Conservation (phyloP, 2,888 invertebrate genomes). For the Marronus borbonicus region DNA sequence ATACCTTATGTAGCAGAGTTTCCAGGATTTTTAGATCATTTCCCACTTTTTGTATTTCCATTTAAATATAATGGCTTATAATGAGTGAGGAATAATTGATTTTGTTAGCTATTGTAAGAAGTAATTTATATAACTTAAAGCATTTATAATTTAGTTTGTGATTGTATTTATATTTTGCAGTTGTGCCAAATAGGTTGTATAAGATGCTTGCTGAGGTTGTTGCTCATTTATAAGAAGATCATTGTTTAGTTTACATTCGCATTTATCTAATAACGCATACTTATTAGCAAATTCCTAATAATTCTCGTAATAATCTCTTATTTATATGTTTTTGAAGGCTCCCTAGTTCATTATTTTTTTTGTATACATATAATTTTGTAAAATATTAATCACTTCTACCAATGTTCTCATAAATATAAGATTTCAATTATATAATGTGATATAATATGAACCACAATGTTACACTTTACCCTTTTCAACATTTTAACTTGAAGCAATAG, state of each 20-base stretch:
- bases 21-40: too few species aligned
- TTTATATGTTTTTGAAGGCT: neutral
- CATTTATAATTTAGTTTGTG: slow-evolving; percentile 28
- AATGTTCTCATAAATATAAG: slow-evolving; percentile 22
- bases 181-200: slow-evolving; percentile 51
- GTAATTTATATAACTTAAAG: slow-evolving; percentile 31
- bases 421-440: slow-evolving; percentile 44
- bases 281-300: slow-evolving; percentile 8
- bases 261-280: slow-evolving; percentile 35
- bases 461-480: slow-evolving; percentile 33
- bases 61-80: too few species aligned
- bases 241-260: slow-evolving; percentile 25
- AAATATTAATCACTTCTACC: slow-evolving; percentile 34
- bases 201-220: slow-evolving; percentile 36
- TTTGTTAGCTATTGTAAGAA: slow-evolving; percentile 24
- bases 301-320: slow-evolving; percentile 22
- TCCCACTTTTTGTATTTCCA: too few species aligned
- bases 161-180: slow-evolving; percentile 39
- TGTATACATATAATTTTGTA: slow-evolving; percentile 5
- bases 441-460: slow-evolving; percentile 42
- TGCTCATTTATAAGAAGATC: slow-evolving; percentile 39
- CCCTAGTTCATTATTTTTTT: slow-evolving; percentile 1
- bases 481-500: slow-evolving; percentile 50
- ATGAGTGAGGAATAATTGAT: neutral
- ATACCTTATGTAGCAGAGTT: too few species aligned